phyloP scores from a whole-genome alignment of 2,113 vertebrate species.

The Catagonus wagneri region DNA sequence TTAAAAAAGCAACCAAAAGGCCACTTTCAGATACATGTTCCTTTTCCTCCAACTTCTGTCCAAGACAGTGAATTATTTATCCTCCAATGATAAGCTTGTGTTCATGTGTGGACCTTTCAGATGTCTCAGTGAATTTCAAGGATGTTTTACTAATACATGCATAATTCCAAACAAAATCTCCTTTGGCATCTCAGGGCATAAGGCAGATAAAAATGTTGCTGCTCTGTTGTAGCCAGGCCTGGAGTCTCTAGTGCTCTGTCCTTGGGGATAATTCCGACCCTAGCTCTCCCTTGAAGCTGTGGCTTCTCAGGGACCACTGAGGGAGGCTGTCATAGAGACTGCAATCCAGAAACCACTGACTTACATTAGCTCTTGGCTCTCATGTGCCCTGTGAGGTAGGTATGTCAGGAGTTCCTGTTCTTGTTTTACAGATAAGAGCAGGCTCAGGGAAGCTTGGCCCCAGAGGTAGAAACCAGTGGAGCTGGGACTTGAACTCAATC shows the following conservation, averaged over 20 bases:
- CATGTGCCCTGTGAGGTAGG: background rate
- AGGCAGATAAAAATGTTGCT: background rate
- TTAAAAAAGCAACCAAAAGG: no score
- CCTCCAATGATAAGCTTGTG: background rate
- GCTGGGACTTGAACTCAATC: background rate
- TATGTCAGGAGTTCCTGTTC: background rate
- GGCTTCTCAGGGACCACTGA: background rate
- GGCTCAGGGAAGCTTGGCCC: background rate
- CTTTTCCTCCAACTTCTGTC: background rate
- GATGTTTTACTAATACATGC: background rate
- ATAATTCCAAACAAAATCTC: slow-evolving; percentile 13
- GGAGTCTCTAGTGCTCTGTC: background rate
- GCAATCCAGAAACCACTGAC: background rate
- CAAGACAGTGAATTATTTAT: background rate
- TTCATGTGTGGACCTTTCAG: background rate
- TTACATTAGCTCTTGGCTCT: background rate
- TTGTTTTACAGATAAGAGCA: background rate
- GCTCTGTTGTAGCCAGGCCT: background rate
- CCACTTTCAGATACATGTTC: background rate
- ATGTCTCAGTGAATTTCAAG: background rate
- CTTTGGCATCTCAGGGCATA: background rate
- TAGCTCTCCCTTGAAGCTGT: background rate
- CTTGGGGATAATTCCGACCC: fast-evolving
- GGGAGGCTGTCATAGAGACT: background rate
- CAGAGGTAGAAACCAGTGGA: no score